phyloP scores from a whole-genome alignment of 2,888 invertebrate genomes.

The Gandaritis pyraliata region DNA sequence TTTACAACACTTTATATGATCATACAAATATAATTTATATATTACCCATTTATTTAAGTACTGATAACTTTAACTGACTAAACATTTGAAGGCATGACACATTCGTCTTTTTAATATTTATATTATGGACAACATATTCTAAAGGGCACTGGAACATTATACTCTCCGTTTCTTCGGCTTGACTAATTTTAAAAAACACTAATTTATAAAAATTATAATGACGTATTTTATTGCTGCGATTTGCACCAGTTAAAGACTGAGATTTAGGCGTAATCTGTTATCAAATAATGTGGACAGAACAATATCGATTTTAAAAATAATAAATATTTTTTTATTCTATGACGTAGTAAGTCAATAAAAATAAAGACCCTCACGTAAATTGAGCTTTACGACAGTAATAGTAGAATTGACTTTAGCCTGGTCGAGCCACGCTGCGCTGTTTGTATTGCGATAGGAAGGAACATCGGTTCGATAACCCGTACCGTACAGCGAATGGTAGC shows the following conservation, averaged over 20 bases:
- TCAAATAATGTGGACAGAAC: slow-evolving; percentile 74
- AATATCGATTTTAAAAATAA: slow-evolving; percentile 70
- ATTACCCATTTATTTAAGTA: slow-evolving; percentile 79
- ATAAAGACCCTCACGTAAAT: slow-evolving; percentile 76
- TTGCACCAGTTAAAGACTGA: slow-evolving; percentile 72
- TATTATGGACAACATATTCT: slow-evolving; percentile 81
- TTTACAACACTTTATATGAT: slow-evolving; percentile 46
- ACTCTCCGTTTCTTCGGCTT: slow-evolving; percentile 74
- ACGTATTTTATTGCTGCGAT: slow-evolving; percentile 77
- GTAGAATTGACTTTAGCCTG: slow-evolving; percentile 78
- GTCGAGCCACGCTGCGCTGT: slow-evolving; percentile 48
- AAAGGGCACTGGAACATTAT: slow-evolving; percentile 83
- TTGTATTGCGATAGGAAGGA: slow-evolving; percentile 71
- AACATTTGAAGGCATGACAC: slow-evolving; percentile 81
- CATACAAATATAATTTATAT: slow-evolving; percentile 47
- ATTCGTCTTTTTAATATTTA: slow-evolving; percentile 68
- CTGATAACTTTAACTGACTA: slow-evolving; percentile 81
- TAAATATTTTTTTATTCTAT: slow-evolving; percentile 62
- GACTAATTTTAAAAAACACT: slow-evolving; percentile 74
- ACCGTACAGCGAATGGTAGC: slow-evolving; percentile 74
- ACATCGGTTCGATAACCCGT: slow-evolving; percentile 84
- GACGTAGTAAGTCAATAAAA: slow-evolving; percentile 63
- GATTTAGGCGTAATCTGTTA: slow-evolving; percentile 67
- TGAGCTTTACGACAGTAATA: slow-evolving; percentile 80
- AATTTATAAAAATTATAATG: slow-evolving; percentile 77